Percentiles rank a stretch among this genome's conserved stretches.
Conservation (phyloP, 2,888 invertebrate genomes). For the Miltochrista miniata region DNA sequence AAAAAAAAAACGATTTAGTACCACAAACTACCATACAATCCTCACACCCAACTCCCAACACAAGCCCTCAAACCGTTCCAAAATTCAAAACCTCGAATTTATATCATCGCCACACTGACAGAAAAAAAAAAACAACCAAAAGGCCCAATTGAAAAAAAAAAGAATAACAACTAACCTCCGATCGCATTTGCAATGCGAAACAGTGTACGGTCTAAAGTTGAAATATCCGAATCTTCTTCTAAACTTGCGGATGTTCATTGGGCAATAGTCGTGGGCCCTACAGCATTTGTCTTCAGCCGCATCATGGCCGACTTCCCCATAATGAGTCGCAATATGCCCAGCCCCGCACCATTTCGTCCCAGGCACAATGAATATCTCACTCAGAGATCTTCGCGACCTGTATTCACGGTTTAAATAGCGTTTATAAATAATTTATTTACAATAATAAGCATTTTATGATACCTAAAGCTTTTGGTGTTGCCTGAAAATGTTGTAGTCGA, state of each 20-base stretch:
- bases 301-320: conserved; percentile 83
- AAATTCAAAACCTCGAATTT: conserved; percentile 8
- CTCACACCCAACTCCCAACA: background rate
- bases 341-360: conserved; percentile 91
- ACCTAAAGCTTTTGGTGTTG: background rate
- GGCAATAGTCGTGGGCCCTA: conserved; percentile 89
- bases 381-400: conserved; percentile 75
- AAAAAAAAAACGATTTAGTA: background rate
- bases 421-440: conserved; percentile 1
- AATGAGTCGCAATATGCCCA: conserved; percentile 82
- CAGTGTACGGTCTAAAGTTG: conserved; percentile 88
- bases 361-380: conserved; percentile 84
- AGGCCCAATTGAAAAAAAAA: conserved; percentile 35
- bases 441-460: background rate
- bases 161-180: conserved; percentile 87
- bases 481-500: background rate
- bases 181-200: conserved; percentile 91
- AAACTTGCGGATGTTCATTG: conserved; percentile 85
- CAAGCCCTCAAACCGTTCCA: conserved; percentile 1
- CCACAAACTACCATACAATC: background rate
- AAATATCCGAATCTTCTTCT: conserved; percentile 84
- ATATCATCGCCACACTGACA: conserved; percentile 7
- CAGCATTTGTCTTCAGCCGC: conserved; percentile 87
- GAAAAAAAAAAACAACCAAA: conserved; percentile 18
- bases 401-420: conserved; percentile 31